Percentiles rank a stretch among this genome's conserved stretches.
phyloP scores from a whole-genome alignment of 2,888 invertebrate genomes.

The Dynastes grantii region DNA sequence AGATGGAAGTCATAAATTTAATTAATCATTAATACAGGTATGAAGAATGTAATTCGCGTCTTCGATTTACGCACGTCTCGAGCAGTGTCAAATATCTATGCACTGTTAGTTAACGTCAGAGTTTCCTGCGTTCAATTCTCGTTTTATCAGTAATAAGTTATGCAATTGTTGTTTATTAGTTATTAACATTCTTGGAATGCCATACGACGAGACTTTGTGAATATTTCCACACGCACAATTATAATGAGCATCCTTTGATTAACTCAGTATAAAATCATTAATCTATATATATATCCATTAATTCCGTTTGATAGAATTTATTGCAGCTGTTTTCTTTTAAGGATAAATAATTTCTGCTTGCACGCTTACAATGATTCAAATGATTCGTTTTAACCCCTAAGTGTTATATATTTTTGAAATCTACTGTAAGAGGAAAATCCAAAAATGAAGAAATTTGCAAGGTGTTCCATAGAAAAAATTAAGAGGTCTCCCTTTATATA shows the following conservation, averaged over 20 bases:
- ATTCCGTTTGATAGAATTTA: too few relatives aligned
- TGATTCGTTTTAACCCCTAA: too few relatives aligned
- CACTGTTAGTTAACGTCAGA: not conserved
- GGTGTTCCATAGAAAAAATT: too few relatives aligned
- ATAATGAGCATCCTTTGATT: not conserved
- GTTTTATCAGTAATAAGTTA: slow-evolving; percentile 2
- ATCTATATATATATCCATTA: too few relatives aligned
- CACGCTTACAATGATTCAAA: too few relatives aligned
- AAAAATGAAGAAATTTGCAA: too few relatives aligned
- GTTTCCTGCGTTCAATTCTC: not conserved
- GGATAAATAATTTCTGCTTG: too few relatives aligned
- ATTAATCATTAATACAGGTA: slow-evolving; percentile 1
- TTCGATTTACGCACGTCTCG: not conserved
- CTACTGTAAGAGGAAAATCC: too few relatives aligned
- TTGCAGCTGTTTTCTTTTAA: too few relatives aligned
- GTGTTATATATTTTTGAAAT: too few relatives aligned
- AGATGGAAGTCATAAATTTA: slow-evolving; percentile 22
- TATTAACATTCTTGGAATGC: slow-evolving; percentile 3
- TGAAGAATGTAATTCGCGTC: not conserved
- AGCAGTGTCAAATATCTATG: slow-evolving; percentile 16
- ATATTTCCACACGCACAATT: not conserved
- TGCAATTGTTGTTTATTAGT: not conserved
- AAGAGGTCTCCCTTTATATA: too few relatives aligned
- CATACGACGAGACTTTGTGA: not conserved
- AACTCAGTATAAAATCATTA: not conserved